These are phyloP conservation scores for Theodoxus fluviatilis DNA, from an alignment of 2,888 invertebrate genomes.

Conservation along the genomic window DNA sequence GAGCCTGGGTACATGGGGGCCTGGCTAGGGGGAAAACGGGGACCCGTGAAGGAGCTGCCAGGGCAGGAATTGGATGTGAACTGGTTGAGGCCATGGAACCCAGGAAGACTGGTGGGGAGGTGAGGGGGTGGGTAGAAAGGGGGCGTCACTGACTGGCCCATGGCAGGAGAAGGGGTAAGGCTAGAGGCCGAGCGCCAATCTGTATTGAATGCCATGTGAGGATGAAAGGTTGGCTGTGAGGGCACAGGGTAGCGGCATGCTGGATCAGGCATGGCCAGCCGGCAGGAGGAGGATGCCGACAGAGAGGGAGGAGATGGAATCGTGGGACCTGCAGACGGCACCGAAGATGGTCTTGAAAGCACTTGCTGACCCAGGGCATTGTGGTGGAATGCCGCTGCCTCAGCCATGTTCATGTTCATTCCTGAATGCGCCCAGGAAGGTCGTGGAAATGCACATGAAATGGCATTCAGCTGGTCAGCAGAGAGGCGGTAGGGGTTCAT, in stretches of 20 bases:
- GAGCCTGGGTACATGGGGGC: constrained; percentile 34
- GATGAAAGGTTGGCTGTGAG: constrained; percentile 33
- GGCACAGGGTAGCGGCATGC: constrained; percentile 25
- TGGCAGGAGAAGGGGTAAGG: constrained; percentile 32
- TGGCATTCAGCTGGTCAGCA: constrained; percentile 26
- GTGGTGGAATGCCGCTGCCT: constrained; percentile 30
- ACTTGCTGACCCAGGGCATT: no score
- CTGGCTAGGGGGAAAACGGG: constrained; percentile 28
- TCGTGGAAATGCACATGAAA: constrained; percentile 32
- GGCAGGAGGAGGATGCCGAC: constrained; percentile 31
- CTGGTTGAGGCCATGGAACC: constrained; percentile 32
- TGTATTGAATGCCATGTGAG: constrained; percentile 30
- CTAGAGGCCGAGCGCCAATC: constrained; percentile 32
- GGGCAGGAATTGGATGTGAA: constrained; percentile 29
- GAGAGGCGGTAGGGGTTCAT: no score
- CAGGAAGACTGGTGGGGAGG: constrained; percentile 39
- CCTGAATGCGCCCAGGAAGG: constrained; percentile 29
- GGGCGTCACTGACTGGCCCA: constrained; percentile 29
- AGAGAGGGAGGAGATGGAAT: constrained; percentile 28
- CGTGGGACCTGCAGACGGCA: no score
- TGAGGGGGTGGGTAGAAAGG: constrained; percentile 35
- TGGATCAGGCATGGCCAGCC: constrained; percentile 29
- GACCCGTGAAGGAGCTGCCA: constrained; percentile 22
- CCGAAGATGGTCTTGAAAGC: no score
- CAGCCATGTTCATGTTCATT: constrained; percentile 26